Conservation (phyloP, 1,140 invertebrate species). For the Zaprionus camerounensis region DNA sequence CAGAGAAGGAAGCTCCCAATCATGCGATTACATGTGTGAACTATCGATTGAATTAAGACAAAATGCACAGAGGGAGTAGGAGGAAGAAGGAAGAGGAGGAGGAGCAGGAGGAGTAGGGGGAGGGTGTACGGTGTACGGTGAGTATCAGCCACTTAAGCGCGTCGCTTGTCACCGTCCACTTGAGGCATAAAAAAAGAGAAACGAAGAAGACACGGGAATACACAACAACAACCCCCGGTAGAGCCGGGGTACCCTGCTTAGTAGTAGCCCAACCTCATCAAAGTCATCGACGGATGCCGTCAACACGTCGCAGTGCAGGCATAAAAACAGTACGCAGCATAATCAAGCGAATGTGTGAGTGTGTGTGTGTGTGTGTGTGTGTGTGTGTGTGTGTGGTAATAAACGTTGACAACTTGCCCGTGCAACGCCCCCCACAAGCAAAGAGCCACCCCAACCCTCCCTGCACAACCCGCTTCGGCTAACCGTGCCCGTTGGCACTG, state of each 20-base stretch:
- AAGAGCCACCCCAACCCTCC: background rate
- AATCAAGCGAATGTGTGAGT: slow-evolving; percentile 53
- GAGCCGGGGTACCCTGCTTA: background rate
- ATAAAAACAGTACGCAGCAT: slow-evolving; percentile 81
- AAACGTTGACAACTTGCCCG: slow-evolving; percentile 68
- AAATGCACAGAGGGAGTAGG: slow-evolving; percentile 30
- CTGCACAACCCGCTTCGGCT: background rate
- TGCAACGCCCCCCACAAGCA: slow-evolving; percentile 17
- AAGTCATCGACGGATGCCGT: slow-evolving; percentile 54
- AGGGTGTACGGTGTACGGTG: slow-evolving; percentile 22
- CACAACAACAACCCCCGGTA: slow-evolving; percentile 27
- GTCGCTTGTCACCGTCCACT: slow-evolving; percentile 64
- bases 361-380: slow-evolving; percentile 27
- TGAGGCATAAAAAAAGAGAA: slow-evolving; percentile 65
- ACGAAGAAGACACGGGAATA: slow-evolving; percentile 20
- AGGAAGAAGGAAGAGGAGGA: background rate
- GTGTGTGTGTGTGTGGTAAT: slow-evolving; percentile 47
- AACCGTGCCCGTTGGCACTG: slow-evolving; percentile 66
- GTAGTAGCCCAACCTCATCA: slow-evolving; percentile 54
- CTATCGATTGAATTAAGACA: slow-evolving; percentile 82
- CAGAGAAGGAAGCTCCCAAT: slow-evolving; percentile 70
- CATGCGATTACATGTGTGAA: slow-evolving; percentile 81
- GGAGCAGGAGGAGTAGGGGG: slow-evolving; percentile 22
- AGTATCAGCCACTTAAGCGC: slow-evolving; percentile 75
- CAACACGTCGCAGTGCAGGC: slow-evolving; percentile 79